Conservation (phyloP, 1,140 invertebrate species). For the Lanistes nyassanus region DNA sequence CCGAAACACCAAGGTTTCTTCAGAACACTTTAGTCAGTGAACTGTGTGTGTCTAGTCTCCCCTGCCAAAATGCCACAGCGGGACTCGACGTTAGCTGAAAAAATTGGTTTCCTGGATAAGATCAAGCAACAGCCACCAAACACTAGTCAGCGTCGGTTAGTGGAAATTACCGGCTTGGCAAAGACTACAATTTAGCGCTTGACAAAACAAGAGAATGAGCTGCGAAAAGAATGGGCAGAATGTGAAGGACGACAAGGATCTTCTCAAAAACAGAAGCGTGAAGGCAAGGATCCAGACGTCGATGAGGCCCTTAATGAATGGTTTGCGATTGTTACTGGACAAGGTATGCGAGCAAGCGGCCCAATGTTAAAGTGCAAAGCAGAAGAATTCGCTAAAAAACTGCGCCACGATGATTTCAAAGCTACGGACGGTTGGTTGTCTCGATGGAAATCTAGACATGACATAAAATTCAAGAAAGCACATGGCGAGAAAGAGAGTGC, state of each 20-base stretch:
- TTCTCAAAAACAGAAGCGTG: neutral
- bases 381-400: constrained; percentile 5
- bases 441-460: constrained; percentile 4
- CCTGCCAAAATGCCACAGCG: too few relatives aligned
- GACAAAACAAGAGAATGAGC: neutral
- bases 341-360: neutral
- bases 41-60: too few relatives aligned
- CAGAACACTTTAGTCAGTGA: too few relatives aligned
- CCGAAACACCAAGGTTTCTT: too few relatives aligned
- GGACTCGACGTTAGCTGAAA: too few relatives aligned
- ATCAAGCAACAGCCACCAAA: too few relatives aligned
- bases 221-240: neutral
- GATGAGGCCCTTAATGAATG: neutral
- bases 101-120: too few relatives aligned
- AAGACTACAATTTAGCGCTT: neutral
- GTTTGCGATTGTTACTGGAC: neutral
- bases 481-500: too few relatives aligned
- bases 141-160: too few relatives aligned
- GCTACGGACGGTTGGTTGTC: constrained; percentile 8
- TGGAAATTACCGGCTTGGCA: neutral
- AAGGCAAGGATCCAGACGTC: neutral
- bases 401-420: neutral
- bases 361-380: neutral
- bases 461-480: constrained; percentile 4
- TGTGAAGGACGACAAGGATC: neutral